These are phyloP conservation scores for Mesocentrotus franciscanus DNA, from an alignment of 53 echinoderm and acorn worm species.

Conservation along the genomic window DNA sequence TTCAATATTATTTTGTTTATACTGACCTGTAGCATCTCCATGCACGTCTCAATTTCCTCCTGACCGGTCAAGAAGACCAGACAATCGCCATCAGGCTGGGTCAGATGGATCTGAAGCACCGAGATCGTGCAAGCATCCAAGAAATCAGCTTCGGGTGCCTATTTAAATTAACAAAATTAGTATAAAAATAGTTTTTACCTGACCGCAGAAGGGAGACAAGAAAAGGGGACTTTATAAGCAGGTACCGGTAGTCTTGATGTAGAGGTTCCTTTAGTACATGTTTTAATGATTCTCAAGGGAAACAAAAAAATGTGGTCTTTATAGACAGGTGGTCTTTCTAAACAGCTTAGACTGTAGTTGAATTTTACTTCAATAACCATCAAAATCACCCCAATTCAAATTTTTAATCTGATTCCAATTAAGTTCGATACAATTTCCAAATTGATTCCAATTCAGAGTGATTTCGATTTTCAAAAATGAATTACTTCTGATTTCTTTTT, in stretches of 20 bases:
- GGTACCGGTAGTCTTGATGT: too few relatives aligned
- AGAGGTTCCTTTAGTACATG: too few relatives aligned
- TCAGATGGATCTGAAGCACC: slow-evolving; percentile 93
- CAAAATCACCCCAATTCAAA: not conserved
- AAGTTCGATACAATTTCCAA: too few relatives aligned
- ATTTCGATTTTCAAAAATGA: too few relatives aligned
- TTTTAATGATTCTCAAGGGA: too few relatives aligned
- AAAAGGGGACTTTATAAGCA: too few relatives aligned
- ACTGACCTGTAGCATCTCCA: slow-evolving; percentile 89
- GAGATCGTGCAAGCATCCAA: slow-evolving; percentile 96
- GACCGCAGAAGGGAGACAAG: too few relatives aligned
- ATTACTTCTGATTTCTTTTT: too few relatives aligned
- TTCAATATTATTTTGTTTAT: not conserved
- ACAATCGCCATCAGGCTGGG: slow-evolving; percentile 85
- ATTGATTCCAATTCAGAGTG: too few relatives aligned
- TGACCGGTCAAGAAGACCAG: slow-evolving; percentile 96
- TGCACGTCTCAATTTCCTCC: slow-evolving; percentile 96
- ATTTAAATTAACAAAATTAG: not conserved
- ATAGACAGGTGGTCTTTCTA: too few relatives aligned
- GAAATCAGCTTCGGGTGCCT: slow-evolving; percentile 98
- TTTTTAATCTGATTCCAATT: not conserved
- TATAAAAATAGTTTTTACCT: not conserved
- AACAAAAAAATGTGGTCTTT: too few relatives aligned
- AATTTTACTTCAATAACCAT: not conserved
- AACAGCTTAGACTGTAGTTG: not conserved